Evolutionary conservation across 2,797 vertebrate species (phyloP).

Genomic region (Fringilla coelebs): DNA sequence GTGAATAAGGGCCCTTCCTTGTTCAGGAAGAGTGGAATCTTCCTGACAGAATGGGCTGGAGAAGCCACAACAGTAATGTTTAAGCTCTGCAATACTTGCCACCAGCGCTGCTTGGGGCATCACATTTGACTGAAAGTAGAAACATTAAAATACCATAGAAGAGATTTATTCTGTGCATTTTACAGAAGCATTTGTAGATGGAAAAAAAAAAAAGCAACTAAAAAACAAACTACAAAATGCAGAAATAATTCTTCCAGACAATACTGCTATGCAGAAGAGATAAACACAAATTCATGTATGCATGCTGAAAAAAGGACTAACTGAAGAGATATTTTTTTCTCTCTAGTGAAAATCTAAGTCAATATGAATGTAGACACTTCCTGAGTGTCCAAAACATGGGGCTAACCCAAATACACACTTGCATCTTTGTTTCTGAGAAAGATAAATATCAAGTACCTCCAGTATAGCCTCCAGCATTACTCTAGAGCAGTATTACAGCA

Average conservation of each 20-base stretch:
- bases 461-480: background rate
- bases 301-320: background rate
- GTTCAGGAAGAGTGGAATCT: background rate
- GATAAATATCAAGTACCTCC: background rate
- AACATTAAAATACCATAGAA: background rate
- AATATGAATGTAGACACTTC: background rate
- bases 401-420: background rate
- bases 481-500: background rate
- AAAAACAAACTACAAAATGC: background rate
- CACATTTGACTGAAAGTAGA: background rate
- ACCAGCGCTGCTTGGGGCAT: background rate
- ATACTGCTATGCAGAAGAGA: background rate
- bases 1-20: background rate
- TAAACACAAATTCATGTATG: background rate
- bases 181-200: background rate
- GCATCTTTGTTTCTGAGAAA: background rate
- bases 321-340: background rate
- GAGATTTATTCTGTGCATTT: background rate
- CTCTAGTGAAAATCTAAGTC: background rate
- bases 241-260: background rate
- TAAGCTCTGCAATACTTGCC: background rate
- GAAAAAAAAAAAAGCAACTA: background rate
- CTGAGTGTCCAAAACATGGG: background rate
- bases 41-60: background rate
- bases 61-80: background rate